phyloP scores from a whole-genome alignment of 2,797 vertebrate species.

The Denticeps clupeoides region DNA sequence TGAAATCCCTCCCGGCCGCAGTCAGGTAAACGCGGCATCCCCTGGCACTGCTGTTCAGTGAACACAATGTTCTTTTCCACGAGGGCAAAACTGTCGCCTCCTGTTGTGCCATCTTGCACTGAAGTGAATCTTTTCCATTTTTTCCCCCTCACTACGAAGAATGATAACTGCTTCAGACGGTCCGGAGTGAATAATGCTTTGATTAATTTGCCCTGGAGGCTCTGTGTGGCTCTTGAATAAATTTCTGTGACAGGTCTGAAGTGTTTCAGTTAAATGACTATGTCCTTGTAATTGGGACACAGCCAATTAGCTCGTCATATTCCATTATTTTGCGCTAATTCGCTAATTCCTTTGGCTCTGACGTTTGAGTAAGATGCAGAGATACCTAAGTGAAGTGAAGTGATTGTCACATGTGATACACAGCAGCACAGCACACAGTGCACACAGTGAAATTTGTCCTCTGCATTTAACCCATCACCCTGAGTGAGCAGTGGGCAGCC shows the following conservation, averaged over 20 bases:
- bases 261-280: constrained; percentile 21
- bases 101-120: too few relatives aligned
- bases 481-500: too few relatives aligned
- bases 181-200: not conserved
- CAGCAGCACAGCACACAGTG: too few relatives aligned
- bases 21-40: constrained; percentile 19
- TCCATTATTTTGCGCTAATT: constrained; percentile 3
- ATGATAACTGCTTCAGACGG: too few relatives aligned
- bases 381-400: too few relatives aligned
- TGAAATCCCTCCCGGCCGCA: constrained; percentile 28
- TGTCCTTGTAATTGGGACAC: not conserved
- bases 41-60: constrained; percentile 6
- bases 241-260: not conserved
- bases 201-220: not conserved
- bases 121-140: too few relatives aligned
- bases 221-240: not conserved
- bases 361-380: not conserved
- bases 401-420: too few relatives aligned
- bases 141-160: too few relatives aligned
- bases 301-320: constrained; percentile 1
- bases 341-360: not conserved
- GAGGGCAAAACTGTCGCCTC: too few relatives aligned
- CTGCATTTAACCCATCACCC: too few relatives aligned
- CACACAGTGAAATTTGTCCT: too few relatives aligned
- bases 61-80: constrained; percentile 24